A percentile compares a stretch with the other conserved stretches of the same genome.
Conservation (phyloP, 53 echinoderm and acorn worm genomes). For the Arbacia lixula region DNA sequence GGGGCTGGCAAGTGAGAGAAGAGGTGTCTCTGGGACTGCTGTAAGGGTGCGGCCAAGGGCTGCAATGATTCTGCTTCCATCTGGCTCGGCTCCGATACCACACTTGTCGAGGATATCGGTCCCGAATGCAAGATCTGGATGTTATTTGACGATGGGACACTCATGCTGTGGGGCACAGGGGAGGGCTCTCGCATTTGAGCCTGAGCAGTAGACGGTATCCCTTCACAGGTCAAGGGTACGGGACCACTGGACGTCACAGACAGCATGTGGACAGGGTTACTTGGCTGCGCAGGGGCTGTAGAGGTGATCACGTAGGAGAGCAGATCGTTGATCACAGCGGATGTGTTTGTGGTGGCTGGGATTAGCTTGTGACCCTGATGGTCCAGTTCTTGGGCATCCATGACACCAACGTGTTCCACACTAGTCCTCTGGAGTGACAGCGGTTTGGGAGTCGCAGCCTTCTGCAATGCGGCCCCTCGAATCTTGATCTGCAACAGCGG, state of each 20-base stretch:
- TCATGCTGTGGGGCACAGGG: constrained; percentile 11
- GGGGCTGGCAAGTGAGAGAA: not conserved
- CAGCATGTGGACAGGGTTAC: constrained; percentile 26
- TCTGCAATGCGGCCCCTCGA: constrained; percentile 14
- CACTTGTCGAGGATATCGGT: not conserved
- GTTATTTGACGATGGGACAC: not conserved
- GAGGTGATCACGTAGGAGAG: constrained; percentile 34
- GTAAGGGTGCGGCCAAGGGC: constrained; percentile 13
- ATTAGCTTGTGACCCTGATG: not conserved
- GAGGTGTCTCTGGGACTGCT: constrained; percentile 17
- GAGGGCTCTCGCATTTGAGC: not conserved
- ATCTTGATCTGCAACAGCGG: constrained; percentile 41
- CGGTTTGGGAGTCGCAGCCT: not conserved
- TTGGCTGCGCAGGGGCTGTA: not conserved
- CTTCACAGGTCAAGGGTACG: constrained; percentile 4
- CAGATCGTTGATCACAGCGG: constrained; percentile 16
- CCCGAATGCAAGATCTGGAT: constrained; percentile 8
- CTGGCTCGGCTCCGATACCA: constrained; percentile 12
- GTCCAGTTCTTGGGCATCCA: not conserved
- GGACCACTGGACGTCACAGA: not conserved
- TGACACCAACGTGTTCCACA: not conserved
- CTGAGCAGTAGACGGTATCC: not conserved
- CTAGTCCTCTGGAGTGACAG: not conserved
- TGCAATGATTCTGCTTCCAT: constrained; percentile 15
- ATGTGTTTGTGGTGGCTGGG: not conserved